phyloP scores from a whole-genome alignment of 2,888 invertebrate species.

The Orthosia cruda region DNA sequence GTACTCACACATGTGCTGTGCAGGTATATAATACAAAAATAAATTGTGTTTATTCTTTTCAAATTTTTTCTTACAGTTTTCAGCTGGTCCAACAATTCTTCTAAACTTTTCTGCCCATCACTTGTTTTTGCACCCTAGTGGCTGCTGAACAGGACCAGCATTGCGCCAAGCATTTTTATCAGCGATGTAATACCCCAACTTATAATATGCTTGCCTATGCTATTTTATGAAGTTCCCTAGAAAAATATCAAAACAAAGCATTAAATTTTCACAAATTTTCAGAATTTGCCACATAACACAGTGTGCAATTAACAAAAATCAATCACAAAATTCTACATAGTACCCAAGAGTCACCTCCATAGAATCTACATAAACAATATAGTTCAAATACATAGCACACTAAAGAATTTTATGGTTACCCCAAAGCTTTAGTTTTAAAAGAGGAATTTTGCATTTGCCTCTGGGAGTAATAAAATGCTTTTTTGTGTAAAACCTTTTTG shows the following conservation, averaged over 20 bases:
- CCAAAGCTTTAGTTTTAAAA: constrained; percentile 59
- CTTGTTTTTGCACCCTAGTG: too few species aligned
- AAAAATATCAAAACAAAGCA: neutral
- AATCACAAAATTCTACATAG: constrained; percentile 7
- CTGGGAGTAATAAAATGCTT: constrained; percentile 43
- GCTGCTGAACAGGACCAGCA: too few species aligned
- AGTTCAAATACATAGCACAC: constrained; percentile 23
- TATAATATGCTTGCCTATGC: too few species aligned
- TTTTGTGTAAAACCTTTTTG: constrained; percentile 38
- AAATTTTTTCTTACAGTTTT: too few species aligned
- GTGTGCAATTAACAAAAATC: neutral
- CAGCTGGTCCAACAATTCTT: too few species aligned
- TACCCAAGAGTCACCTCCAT: constrained; percentile 16
- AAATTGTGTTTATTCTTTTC: too few species aligned
- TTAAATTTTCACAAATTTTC: neutral
- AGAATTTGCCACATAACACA: neutral
- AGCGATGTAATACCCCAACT: too few species aligned
- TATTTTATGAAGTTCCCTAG: too few species aligned
- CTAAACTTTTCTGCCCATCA: too few species aligned
- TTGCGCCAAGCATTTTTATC: too few species aligned
- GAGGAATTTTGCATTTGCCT: constrained; percentile 35
- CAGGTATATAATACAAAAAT: too few species aligned
- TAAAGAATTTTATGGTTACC: constrained; percentile 42
- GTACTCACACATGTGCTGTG: too few species aligned
- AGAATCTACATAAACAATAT: constrained; percentile 38